Percentiles rank a stretch among this genome's conserved stretches.
These are phyloP conservation scores for Protobothrops flavoviridis DNA, from an alignment of 2,113 vertebrate genomes.

Conservation along the genomic window DNA sequence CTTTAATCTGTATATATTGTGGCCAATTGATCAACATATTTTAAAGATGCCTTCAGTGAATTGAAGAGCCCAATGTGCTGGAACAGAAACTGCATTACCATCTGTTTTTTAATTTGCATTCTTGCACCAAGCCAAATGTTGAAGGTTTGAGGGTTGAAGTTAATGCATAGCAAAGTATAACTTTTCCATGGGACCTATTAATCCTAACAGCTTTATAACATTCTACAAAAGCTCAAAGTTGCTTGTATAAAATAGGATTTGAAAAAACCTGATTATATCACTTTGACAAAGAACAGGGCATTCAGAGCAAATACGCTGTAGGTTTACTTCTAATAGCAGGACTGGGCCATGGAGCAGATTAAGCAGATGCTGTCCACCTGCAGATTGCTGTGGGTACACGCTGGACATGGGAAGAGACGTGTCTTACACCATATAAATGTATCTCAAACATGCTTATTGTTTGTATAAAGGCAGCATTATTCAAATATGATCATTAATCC, in stretches of 20 bases:
- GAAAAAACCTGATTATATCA: not conserved
- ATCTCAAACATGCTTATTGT: not conserved
- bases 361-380: not conserved
- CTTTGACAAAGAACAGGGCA: not conserved
- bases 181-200: not conserved
- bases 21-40: not conserved
- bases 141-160: not conserved
- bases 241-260: not conserved
- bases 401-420: not conserved
- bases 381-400: not conserved
- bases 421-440: not conserved
- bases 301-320: not conserved
- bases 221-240: not conserved
- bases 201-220: not conserved
- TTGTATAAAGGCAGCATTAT: not conserved
- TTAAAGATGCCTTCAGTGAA: not conserved
- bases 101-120: not conserved
- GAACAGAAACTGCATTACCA: not conserved
- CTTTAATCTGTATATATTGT: not conserved
- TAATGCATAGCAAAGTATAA: not conserved
- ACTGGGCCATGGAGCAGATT: not conserved
- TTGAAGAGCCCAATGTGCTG: not conserved
- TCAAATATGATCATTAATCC: not conserved
- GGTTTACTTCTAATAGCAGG: not conserved
- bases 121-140: not conserved